A percentile compares a stretch with the other conserved stretches of the same genome.
phyloP scores from a whole-genome alignment of 2,888 invertebrate species.

The Microdon myrmicae region DNA sequence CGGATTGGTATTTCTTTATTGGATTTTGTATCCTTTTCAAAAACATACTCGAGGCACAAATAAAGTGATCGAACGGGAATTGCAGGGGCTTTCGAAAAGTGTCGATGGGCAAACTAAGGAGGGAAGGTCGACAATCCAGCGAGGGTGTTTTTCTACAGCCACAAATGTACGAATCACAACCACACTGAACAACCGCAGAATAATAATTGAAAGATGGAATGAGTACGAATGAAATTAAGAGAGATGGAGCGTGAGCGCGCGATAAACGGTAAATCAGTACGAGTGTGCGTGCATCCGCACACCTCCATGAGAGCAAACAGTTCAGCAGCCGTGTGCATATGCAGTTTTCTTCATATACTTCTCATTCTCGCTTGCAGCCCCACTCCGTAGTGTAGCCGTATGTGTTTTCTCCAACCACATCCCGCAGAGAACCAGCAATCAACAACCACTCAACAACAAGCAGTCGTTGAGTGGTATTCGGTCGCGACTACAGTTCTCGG shows the following conservation, averaged over 20 bases:
- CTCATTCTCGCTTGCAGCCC: conserved; percentile 15
- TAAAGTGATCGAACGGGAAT: no score
- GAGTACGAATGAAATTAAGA: conserved; percentile 10
- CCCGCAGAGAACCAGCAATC: conserved; percentile 27
- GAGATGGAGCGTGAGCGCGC: conserved; percentile 42
- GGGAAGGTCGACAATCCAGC: not conserved
- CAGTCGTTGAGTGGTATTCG: conserved; percentile 15
- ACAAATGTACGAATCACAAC: conserved; percentile 25
- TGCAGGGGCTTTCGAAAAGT: conserved; percentile 5
- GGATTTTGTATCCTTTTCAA: conserved; percentile 15
- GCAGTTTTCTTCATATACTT: conserved; percentile 37
- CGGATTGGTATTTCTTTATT: not conserved
- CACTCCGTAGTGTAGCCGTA: conserved; percentile 6
- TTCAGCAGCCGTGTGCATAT: conserved; percentile 35
- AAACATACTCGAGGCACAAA: not conserved
- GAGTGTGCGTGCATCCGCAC: conserved; percentile 21
- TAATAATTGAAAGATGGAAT: not conserved
- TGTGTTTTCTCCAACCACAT: no score
- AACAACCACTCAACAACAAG: conserved; percentile 36
- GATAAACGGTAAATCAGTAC: conserved; percentile 44
- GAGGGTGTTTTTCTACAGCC: conserved; percentile 6
- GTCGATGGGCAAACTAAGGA: not conserved
- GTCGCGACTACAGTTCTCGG: conserved; percentile 20
- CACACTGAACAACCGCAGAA: not conserved
- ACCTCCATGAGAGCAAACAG: conserved; percentile 27